Evolutionary conservation across 1,140 invertebrate species (phyloP).

Genomic region (Caerostris extrusa): DNA sequence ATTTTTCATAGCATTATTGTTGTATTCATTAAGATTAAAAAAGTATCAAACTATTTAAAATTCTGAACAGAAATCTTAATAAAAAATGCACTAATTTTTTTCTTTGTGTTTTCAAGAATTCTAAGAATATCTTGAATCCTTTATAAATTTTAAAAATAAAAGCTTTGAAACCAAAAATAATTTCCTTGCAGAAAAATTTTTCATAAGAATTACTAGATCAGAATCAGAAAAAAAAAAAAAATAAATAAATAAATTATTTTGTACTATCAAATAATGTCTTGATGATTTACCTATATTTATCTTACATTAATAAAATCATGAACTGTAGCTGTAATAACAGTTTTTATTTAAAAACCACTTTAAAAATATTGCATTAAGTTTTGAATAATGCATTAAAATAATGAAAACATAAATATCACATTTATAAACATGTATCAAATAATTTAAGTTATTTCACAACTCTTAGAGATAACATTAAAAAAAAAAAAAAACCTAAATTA

Average conservation of each 20-base stretch:
- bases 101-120: too few relatives aligned
- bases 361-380: constrained; percentile 69
- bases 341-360: constrained; percentile 56
- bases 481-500: constrained; percentile 29
- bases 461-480: constrained; percentile 19
- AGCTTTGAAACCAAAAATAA: too few relatives aligned
- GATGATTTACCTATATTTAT: neutral
- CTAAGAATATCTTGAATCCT: too few relatives aligned
- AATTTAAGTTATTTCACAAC: constrained; percentile 62
- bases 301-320: neutral
- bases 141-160: too few relatives aligned
- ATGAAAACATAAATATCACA: constrained; percentile 69
- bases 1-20: too few relatives aligned
- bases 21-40: too few relatives aligned
- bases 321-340: constrained; percentile 54
- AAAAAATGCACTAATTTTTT: too few relatives aligned
- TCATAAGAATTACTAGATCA: too few relatives aligned
- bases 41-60: too few relatives aligned
- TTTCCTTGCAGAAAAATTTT: too few relatives aligned
- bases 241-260: neutral
- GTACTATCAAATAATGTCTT: neutral
- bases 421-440: constrained; percentile 65
- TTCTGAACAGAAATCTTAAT: too few relatives aligned
- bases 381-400: constrained; percentile 68
- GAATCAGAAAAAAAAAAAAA: neutral